Evolutionary conservation across 1,140 invertebrate species (phyloP).

Genomic region (Galleria mellonella): DNA sequence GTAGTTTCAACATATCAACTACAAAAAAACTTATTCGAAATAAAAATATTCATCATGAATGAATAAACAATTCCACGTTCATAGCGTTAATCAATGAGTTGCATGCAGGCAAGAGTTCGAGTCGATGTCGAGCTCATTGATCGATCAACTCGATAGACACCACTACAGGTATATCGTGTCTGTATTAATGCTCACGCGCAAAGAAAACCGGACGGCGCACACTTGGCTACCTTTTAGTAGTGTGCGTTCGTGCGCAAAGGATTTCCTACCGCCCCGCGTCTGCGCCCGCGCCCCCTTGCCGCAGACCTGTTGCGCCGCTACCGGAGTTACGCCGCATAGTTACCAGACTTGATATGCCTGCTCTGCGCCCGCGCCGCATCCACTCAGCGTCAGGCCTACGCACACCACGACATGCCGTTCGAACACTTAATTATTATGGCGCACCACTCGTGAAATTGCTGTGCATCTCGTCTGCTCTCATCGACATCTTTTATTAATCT

Average conservation of each 20-base stretch:
- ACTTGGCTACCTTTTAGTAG: constrained; percentile 26
- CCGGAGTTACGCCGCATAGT: constrained; percentile 73
- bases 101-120: constrained; percentile 62
- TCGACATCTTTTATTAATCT: constrained; percentile 64
- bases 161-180: constrained; percentile 32
- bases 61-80: constrained; percentile 73
- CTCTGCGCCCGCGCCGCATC: constrained; percentile 29
- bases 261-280: constrained; percentile 66
- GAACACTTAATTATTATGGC: constrained; percentile 64
- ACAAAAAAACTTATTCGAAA: constrained; percentile 56
- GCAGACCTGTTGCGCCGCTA: constrained; percentile 66
- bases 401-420: constrained; percentile 34
- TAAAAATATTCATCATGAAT: constrained; percentile 71
- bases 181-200: constrained; percentile 40
- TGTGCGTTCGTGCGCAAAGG: constrained; percentile 56
- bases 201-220: constrained; percentile 60
- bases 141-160: constrained; percentile 62
- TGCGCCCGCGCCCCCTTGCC: constrained; percentile 31
- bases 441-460: constrained; percentile 58
- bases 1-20: constrained; percentile 25
- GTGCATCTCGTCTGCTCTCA: constrained; percentile 51
- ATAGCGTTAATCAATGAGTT: constrained; percentile 73
- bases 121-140: constrained; percentile 68
- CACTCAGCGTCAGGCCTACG: constrained; percentile 25
- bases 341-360: constrained; percentile 71